Evolutionary conservation across 2,888 invertebrate genomes (phyloP), one percentile per base, ranked within the genome.

Genomic region (Leptogaster cylindrica): DNA sequence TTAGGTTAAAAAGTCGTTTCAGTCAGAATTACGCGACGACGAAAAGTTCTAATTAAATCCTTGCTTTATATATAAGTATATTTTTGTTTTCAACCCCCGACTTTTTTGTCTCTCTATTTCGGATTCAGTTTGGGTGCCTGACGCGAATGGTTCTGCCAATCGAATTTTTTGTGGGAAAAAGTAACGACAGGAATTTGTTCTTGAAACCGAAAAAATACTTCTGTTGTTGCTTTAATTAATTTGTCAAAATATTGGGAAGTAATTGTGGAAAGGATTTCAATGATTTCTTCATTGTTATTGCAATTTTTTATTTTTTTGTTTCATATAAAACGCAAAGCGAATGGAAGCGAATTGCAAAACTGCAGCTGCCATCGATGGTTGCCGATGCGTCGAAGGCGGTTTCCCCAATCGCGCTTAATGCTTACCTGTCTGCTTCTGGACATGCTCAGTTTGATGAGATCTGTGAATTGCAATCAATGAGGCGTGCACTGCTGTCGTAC

Each of bases 11-110:
- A 33, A 20, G 46, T 20, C 33, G 46, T 33, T 48, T 28, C 61
- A 28, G 44, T 18, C 41, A 44, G 44, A 63, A 63, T 28, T 44
- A 44, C 27, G 48, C 31, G 48, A 31, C 14, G 48, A 64, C n/a
- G 63, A 63, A 64, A 64, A 64, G 31, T 64, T 64, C 64, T 64
- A 64, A 64, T 64, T 64, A 64, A 64, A 48, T 64, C 48, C 44
- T 36, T 28, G 33, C 18, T 64, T 48, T 63, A 44, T 12, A n/a
- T n/a, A 28, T 18, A 12, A 63, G 27, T 46, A 48, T 27, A 16
- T 61, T 44, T 46, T 31, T 44, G 20, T 44, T 12, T 63, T 41
- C 14, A 31, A 28, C 18, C 12, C 25, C 4, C 6, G 8, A 16
- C 27, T 63, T 63, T 55, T 55, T 55, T 20, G 23, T 0, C 28